Percentiles rank a stretch among this genome's conserved stretches.
These are phyloP conservation scores for Leucozona laternaria DNA, from an alignment of 2,888 invertebrate species.

Conservation along the genomic window DNA sequence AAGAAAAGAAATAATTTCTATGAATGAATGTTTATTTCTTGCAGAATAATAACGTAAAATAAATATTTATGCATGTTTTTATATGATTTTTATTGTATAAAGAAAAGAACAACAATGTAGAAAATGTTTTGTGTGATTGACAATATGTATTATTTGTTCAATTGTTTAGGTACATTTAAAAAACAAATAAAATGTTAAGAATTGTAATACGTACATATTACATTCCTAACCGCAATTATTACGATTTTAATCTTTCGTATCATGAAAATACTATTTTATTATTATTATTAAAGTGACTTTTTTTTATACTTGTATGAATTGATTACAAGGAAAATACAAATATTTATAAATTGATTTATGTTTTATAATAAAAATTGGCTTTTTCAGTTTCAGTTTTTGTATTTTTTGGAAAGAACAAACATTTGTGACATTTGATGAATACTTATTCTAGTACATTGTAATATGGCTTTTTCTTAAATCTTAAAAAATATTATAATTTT, in stretches of 20 bases:
- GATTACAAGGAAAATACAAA: slow-evolving; percentile 47
- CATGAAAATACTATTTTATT: slow-evolving; percentile 46
- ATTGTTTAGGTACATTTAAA: slow-evolving; percentile 47
- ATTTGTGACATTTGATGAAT: slow-evolving; percentile 68
- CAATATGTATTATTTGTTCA: slow-evolving; percentile 39
- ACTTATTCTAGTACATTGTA: slow-evolving; percentile 66
- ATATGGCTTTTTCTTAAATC: slow-evolving; percentile 69
- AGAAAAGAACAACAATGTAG: slow-evolving; percentile 30
- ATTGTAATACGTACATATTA: slow-evolving; percentile 5
- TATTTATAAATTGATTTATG: slow-evolving; percentile 51
- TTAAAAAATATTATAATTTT: slow-evolving; percentile 65
- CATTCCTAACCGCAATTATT: slow-evolving; percentile 1
- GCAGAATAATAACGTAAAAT: slow-evolving; percentile 43
- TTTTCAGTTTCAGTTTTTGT: slow-evolving; percentile 58
- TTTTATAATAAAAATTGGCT: slow-evolving; percentile 70
- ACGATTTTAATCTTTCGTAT: slow-evolving; percentile 13
- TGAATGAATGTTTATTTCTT: slow-evolving; percentile 47
- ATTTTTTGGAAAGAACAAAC: slow-evolving; percentile 67
- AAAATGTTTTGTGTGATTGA: slow-evolving; percentile 55
- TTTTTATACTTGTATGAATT: slow-evolving; percentile 26
- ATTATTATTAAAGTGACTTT: slow-evolving; percentile 49
- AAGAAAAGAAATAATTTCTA: slow-evolving; percentile 19
- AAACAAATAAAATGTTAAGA: slow-evolving; percentile 53
- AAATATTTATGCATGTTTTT: slow-evolving; percentile 55
- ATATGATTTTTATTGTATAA: slow-evolving; percentile 28